These are phyloP conservation scores for Equus przewalskii DNA, from an alignment of 2,113 vertebrate genomes.

Conservation along the genomic window DNA sequence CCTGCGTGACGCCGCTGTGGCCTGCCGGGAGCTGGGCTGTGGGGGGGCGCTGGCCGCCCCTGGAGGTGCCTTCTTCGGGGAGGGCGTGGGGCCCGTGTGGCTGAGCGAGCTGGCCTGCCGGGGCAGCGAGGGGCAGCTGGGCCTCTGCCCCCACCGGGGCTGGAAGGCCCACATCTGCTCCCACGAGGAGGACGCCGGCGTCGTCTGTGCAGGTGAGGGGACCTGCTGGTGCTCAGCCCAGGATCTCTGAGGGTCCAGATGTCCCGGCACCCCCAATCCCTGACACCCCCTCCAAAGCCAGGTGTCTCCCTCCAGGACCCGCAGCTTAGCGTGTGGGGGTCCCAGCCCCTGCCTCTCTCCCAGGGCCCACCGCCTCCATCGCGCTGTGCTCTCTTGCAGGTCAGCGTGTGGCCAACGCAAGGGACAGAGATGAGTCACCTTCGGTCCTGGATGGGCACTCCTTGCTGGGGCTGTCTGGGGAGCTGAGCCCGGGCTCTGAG, in stretches of 20 bases:
- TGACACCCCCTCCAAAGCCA: background rate
- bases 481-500: conserved; percentile 52
- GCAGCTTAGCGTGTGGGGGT: background rate
- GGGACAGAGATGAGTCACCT: background rate
- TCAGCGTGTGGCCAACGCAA: conserved; percentile 64
- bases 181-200: conserved; percentile 84
- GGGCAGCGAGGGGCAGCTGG: conserved; percentile 75
- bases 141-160: conserved; percentile 78
- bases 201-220: conserved; percentile 80
- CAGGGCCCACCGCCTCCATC: background rate
- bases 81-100: conserved; percentile 83
- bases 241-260: background rate
- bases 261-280: background rate
- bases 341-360: background rate
- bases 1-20: conserved; percentile 53
- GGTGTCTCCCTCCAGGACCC: no score
- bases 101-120: conserved; percentile 84
- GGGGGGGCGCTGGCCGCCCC: conserved; percentile 58
- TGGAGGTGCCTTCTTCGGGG: conserved; percentile 64
- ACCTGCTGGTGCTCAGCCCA: background rate
- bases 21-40: conserved; percentile 77
- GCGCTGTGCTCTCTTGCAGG: background rate
- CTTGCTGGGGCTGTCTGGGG: conserved; percentile 22
- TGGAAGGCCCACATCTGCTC: conserved; percentile 84
- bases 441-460: background rate